These are phyloP conservation scores for Campopleginae sp. DNA, from an alignment of 2,888 invertebrate genomes.

Conservation along the genomic window DNA sequence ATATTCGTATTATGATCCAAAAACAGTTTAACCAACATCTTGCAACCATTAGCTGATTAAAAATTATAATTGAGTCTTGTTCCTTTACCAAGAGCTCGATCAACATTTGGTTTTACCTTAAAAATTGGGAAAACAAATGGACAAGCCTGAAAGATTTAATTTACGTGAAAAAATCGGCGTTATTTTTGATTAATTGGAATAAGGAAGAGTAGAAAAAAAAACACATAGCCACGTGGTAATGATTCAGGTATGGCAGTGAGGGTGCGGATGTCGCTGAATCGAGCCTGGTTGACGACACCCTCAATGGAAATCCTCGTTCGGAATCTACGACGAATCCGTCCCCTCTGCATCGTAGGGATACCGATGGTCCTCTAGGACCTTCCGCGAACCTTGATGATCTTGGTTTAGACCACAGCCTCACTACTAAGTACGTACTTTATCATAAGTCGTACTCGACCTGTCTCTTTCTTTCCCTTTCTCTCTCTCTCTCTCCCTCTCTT, in stretches of 20 bases:
- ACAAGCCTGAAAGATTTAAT: neutral
- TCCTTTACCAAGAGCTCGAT: too few species aligned
- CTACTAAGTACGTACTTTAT: constrained; percentile 78
- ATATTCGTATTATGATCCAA: neutral
- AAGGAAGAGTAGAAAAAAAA: constrained; percentile 40
- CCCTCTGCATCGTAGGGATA: constrained; percentile 73
- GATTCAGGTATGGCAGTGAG: constrained; percentile 82
- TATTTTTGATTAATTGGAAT: constrained; percentile 34
- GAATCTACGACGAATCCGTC: constrained; percentile 73
- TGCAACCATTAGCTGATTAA: neutral
- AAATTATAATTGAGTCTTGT: neutral
- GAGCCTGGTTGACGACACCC: constrained; percentile 82
- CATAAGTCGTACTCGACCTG: constrained; percentile 69
- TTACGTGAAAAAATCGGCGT: neutral
- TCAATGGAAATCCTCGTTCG: constrained; percentile 82
- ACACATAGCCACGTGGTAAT: constrained; percentile 60
- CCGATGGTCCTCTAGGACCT: constrained; percentile 70
- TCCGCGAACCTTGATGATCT: constrained; percentile 74
- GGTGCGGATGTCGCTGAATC: constrained; percentile 80
- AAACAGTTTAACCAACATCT: neutral
- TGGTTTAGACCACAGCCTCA: constrained; percentile 71
- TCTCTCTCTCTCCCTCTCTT: constrained; percentile 63
- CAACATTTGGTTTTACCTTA: neutral
- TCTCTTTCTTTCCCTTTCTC: constrained; percentile 63
- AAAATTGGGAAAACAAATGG: neutral